Conservation (phyloP, 92 coral and sea anemone species). For the Phenganax marumi region DNA sequence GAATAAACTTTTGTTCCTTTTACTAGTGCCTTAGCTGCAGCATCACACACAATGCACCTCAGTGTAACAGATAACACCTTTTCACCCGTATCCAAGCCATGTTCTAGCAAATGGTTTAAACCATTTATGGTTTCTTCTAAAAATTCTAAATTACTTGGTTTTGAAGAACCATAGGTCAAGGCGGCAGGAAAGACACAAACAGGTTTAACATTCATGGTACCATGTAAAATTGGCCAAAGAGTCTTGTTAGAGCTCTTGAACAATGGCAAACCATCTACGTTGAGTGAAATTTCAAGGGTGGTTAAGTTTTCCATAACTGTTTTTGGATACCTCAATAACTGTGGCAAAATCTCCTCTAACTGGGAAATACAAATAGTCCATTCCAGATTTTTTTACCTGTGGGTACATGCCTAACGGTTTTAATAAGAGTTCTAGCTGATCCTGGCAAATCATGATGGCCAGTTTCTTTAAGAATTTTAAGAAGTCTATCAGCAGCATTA, state of each 20-base stretch:
- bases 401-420: conserved; percentile 16
- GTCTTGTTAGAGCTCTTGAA: conserved; percentile 2
- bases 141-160: not conserved
- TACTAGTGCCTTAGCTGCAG: not conserved
- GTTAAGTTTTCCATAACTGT: not conserved
- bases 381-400: conserved; percentile 1
- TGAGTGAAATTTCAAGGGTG: conserved; percentile 7
- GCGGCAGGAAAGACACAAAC: not conserved
- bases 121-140: conserved; percentile 8
- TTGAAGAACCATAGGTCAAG: not conserved
- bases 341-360: not conserved
- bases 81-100: not conserved
- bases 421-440: conserved; percentile 12
- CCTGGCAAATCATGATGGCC: not conserved
- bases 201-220: conserved; percentile 5
- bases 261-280: not conserved
- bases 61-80: not conserved
- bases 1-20: not conserved
- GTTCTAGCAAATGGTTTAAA: not conserved
- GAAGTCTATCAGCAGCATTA: conserved; percentile 13
- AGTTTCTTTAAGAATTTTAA: not conserved
- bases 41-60: conserved; percentile 16
- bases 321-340: not conserved
- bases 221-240: not conserved
- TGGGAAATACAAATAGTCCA: conserved; percentile 6